Evolutionary conservation across 2,888 invertebrate species (phyloP).

Genomic region (Lissocephala sabroskyi): DNA sequence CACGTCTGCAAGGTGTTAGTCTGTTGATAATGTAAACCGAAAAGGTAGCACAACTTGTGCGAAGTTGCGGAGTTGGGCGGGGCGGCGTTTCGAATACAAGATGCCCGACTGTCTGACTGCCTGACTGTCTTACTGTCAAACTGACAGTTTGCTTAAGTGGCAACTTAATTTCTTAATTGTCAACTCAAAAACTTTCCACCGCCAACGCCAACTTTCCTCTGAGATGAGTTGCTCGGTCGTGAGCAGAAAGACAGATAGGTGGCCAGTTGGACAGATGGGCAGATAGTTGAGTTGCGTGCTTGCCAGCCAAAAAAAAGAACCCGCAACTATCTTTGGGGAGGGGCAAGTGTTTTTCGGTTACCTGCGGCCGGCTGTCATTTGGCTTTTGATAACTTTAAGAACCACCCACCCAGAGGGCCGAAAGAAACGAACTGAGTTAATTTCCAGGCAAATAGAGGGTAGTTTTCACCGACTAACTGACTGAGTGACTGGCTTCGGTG

Average conservation of each 20-base stretch:
- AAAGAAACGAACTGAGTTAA: constrained; percentile 34
- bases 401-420: neutral
- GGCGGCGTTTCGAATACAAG: constrained; percentile 26
- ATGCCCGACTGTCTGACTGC: constrained; percentile 68
- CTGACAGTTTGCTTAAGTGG: constrained; percentile 69
- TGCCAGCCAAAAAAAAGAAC: neutral
- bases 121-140: constrained; percentile 69
- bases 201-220: neutral
- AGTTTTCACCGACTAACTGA: neutral
- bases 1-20: constrained; percentile 65
- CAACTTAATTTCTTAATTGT: constrained; percentile 72
- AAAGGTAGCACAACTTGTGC: neutral
- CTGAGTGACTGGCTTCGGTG: too few species aligned
- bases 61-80: neutral
- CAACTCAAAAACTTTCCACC: constrained; percentile 52
- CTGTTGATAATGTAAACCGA: constrained; percentile 70
- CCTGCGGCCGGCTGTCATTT: constrained; percentile 41
- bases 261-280: too few species aligned
- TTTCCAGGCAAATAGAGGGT: constrained; percentile 31
- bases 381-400: constrained; percentile 33
- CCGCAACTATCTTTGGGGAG: neutral
- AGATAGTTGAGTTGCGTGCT: neutral
- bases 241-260: too few species aligned
- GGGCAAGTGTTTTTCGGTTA: constrained; percentile 18
- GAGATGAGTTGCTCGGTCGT: too few species aligned